Base-by-base conservation (phyloP, 2,113 vertebrate genomes). In the Murina feae region DNA sequence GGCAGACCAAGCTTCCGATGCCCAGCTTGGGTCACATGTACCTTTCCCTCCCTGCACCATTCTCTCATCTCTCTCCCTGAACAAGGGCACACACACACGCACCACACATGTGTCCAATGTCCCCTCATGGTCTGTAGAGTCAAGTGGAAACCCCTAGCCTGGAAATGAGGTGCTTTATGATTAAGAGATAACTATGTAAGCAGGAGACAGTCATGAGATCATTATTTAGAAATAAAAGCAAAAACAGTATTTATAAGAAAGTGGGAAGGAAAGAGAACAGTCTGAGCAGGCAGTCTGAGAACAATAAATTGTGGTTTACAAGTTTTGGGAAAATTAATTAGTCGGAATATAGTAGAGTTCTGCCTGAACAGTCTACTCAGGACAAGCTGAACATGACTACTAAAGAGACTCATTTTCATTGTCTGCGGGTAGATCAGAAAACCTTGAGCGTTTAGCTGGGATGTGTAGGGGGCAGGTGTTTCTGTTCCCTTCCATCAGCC, bases 211-310 rank as follows among this genome's bases (percentile, higher is more conserved):
- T n/a, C 76, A 47, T 1, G 1, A 80, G 84, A 4, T 28, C 16
- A 35, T 42, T 75, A 87, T 35, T 88, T 87, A 66, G 78, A 89
- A 78, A 83, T 74, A 83, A 84, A 96, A 71, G 16, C 12, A 86
- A 47, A 94, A 39, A 2, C 9, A 53, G 47, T 18, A 86, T 91
- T 87, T 63, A 60, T 42, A 79, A 76, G 81, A 58, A 16, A 79
- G 37, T 5, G 18, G 20, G 71, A 6, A 79, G 30, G 32, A 69
- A 83, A 90, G 7, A 25, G n/a, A 78, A 79, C 10, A 71, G 13
- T 30, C 16, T 32, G 69, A 91, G 14, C 47, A 42, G 53, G 35
- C 9, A 75, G 28, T 16, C 28, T n/a, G 44, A 93, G 49, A 82
- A 55, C 1, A 37, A 30, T 32, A 10, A 89, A 65, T 32, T 17